Base-by-base conservation (phyloP, 2,888 invertebrate species). In the Nowickia ferox region DNA sequence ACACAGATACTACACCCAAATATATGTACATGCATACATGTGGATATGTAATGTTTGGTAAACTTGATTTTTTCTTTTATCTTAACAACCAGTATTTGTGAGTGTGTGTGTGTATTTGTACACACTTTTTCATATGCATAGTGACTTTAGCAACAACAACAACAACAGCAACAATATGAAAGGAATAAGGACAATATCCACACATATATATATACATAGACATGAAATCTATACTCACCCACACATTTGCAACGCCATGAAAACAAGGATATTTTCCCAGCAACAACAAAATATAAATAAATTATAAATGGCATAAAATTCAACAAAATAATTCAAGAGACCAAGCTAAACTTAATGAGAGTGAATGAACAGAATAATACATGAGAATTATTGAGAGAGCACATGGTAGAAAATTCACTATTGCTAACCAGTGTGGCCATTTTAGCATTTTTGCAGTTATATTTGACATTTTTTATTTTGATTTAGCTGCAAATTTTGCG, bases 221-320 rank as follows among this genome's bases (percentile, higher is more conserved):
- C 68, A 59, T 53, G 42, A 17, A 46, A 71, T 75, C n/a, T 69
- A 68, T 69, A 72, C 63, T 22, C 30, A 17, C 55, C 38, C 30
- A 65, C 63, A 42, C 59, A 13, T 13, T 65, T 8, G 5, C 57
- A 65, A 10, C 77, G 15, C 57, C 11, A 40, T 22, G 38, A 48
- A 2, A 68, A 66, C 19, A 68, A 57, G 61, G 22, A n/a, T 68
- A 63, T 74, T 74, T 48, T 55, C 22, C 10, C 11, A 9, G 1
- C 40, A 72, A 76, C 57, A 66, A 69, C 2, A 69, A 63, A 2
- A 30, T n/a, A 53, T 30, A 83, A 55, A 44, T 38, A 72, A 44
- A 74, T 66, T 22, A 66, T 63, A 82, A 17, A 72, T 72, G 65
- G 68, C 72, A 86, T 79, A 80, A 81, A 79, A 86, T 57, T 80